A percentile compares a stretch with the other conserved stretches of the same genome.
These are phyloP conservation scores for Dexiosoma caninum DNA, from an alignment of 2,888 invertebrate species.

Conservation along the genomic window DNA sequence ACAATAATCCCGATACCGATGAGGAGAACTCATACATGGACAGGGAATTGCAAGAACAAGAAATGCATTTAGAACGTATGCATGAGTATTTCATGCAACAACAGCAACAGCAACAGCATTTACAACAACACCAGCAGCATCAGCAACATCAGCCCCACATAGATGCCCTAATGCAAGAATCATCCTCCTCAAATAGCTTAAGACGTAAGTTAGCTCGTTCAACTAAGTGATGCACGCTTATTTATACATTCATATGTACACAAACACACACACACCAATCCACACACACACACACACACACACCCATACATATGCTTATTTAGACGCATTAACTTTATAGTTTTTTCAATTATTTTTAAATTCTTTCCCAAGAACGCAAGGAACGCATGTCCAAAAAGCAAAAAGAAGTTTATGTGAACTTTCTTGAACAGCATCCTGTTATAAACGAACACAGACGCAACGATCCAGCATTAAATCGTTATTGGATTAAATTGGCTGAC, in stretches of 20 bases:
- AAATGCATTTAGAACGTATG: slow-evolving; percentile 65
- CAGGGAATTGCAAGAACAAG: slow-evolving; percentile 60
- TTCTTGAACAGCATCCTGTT: slow-evolving; percentile 73
- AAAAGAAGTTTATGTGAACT: slow-evolving; percentile 73
- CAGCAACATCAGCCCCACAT: slow-evolving; percentile 70
- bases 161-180: slow-evolving; percentile 69
- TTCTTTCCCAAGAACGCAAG: slow-evolving; percentile 70
- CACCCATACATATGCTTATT: not conserved
- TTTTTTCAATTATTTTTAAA: slow-evolving; percentile 10
- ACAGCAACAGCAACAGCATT: slow-evolving; percentile 70
- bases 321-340: not conserved
- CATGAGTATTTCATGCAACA: slow-evolving; percentile 71
- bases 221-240: too few species aligned
- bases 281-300: too few species aligned
- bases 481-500: slow-evolving; percentile 74
- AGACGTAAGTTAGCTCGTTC: slow-evolving; percentile 70
- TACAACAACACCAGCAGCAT: slow-evolving; percentile 60
- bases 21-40: slow-evolving; percentile 59
- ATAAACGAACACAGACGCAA: slow-evolving; percentile 74
- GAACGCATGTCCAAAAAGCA: slow-evolving; percentile 75
- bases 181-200: slow-evolving; percentile 70
- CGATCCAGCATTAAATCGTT: slow-evolving; percentile 72
- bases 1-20: slow-evolving; percentile 60
- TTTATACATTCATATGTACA: too few species aligned
- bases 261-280: too few species aligned